Evolutionary conservation across 2,113 vertebrate species (phyloP).

Genomic region (Xyliphius kryptos): DNA sequence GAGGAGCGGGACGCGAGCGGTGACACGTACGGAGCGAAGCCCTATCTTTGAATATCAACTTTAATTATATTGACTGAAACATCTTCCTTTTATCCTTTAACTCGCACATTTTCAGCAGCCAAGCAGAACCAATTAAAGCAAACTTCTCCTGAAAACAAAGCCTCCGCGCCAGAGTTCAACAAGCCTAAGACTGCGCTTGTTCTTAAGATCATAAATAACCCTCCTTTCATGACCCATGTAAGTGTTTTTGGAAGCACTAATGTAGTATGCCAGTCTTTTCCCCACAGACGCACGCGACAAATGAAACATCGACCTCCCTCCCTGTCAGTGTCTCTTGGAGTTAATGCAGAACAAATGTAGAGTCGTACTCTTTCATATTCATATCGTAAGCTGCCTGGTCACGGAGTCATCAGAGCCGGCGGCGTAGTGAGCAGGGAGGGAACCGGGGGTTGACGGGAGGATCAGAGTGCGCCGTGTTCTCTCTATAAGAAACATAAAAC

Average conservation of each 20-base stretch:
- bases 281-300: slow-evolving; percentile 37
- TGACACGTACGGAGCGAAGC: not conserved
- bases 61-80: slow-evolving; percentile 33
- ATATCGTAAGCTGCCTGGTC: slow-evolving; percentile 66
- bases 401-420: slow-evolving; percentile 59
- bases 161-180: slow-evolving; percentile 18
- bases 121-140: slow-evolving; percentile 27
- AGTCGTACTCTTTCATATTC: slow-evolving; percentile 56
- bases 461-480: slow-evolving; percentile 51
- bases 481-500: slow-evolving; percentile 74
- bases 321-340: slow-evolving; percentile 34
- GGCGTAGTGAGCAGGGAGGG: slow-evolving; percentile 51
- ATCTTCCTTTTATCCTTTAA: slow-evolving; percentile 23
- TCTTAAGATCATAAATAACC: slow-evolving; percentile 39
- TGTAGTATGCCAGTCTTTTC: slow-evolving; percentile 32
- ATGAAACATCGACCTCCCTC: slow-evolving; percentile 37
- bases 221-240: slow-evolving; percentile 39
- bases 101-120: slow-evolving; percentile 11
- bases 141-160: slow-evolving; percentile 25
- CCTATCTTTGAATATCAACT: slow-evolving; percentile 21
- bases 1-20: slow-evolving; percentile 10
- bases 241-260: slow-evolving; percentile 40
- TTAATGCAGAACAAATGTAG: slow-evolving; percentile 65
- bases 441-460: slow-evolving; percentile 25
- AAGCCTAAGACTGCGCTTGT: slow-evolving; percentile 18